Conservation (phyloP, 2,888 invertebrate species). For the Malthinus seriepunctatus region DNA sequence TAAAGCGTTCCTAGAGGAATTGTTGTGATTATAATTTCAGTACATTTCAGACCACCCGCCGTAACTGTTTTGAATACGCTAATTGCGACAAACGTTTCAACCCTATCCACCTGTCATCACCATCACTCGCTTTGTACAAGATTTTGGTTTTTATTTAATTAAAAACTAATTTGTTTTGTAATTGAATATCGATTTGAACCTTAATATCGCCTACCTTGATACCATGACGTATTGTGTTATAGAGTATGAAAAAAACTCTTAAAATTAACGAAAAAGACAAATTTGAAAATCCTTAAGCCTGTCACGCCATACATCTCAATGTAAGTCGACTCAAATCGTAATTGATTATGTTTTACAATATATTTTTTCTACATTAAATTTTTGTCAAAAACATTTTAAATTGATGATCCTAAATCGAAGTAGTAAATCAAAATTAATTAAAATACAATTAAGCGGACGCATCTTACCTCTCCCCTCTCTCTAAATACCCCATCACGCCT, state of each 20-base stretch:
- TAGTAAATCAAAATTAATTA: too few relatives aligned
- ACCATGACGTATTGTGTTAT: slow-evolving; percentile 10
- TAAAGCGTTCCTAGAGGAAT: too few relatives aligned
- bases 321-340: too few relatives aligned
- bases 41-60: slow-evolving; percentile 33
- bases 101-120: slow-evolving; percentile 33
- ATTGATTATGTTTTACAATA: too few relatives aligned
- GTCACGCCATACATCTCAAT: slow-evolving; percentile 11
- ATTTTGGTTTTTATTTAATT: slow-evolving; percentile 43
- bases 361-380: too few relatives aligned
- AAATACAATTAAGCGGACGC: too few relatives aligned
- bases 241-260: not conserved
- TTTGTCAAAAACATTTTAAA: too few relatives aligned
- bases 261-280: slow-evolving; percentile 8
- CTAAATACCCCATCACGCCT: too few relatives aligned
- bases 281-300: slow-evolving; percentile 19
- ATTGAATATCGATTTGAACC: slow-evolving; percentile 44
- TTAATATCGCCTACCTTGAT: slow-evolving; percentile 16
- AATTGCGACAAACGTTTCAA: slow-evolving; percentile 37
- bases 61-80: slow-evolving; percentile 37
- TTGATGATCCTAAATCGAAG: too few relatives aligned
- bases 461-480: too few relatives aligned
- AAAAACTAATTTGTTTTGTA: slow-evolving; percentile 47
- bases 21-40: slow-evolving; percentile 2
- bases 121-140: slow-evolving; percentile 36